Evolutionary conservation across 2,888 invertebrate genomes (phyloP).

Genomic region (Nymphalis urticae): DNA sequence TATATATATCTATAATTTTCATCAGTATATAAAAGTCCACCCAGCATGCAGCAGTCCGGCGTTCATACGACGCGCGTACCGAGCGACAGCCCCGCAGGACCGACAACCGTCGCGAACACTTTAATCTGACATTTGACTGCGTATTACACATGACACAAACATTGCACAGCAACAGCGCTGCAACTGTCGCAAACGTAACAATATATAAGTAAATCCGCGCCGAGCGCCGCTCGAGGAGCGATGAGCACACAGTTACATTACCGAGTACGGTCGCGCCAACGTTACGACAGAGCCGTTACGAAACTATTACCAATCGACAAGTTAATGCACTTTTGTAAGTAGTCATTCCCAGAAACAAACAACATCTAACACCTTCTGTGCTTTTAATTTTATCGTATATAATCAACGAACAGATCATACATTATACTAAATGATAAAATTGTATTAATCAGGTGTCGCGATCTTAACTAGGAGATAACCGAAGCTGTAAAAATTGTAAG

Average conservation of each 20-base stretch:
- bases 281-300: slow-evolving; percentile 22
- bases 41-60: no score
- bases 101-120: no score
- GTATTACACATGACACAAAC: not conserved
- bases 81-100: no score
- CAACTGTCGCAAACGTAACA: not conserved
- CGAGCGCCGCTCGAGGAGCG: not conserved
- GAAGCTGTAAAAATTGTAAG: no score
- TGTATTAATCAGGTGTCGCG: no score
- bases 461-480: no score
- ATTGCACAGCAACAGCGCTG: not conserved
- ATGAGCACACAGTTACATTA: slow-evolving; percentile 1
- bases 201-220: not conserved
- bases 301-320: slow-evolving; percentile 16
- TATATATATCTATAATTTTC: no score
- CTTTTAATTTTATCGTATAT: not conserved
- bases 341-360: slow-evolving; percentile 12
- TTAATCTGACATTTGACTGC: no score
- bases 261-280: not conserved
- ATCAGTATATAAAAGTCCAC: no score
- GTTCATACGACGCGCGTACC: no score
- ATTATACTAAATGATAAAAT: no score
- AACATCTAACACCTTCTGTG: not conserved
- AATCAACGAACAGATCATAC: no score
- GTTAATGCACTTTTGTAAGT: slow-evolving; percentile 17